Base-by-base conservation (phyloP, 2,797 vertebrate species). In the Brachymystax lenok region DNA sequence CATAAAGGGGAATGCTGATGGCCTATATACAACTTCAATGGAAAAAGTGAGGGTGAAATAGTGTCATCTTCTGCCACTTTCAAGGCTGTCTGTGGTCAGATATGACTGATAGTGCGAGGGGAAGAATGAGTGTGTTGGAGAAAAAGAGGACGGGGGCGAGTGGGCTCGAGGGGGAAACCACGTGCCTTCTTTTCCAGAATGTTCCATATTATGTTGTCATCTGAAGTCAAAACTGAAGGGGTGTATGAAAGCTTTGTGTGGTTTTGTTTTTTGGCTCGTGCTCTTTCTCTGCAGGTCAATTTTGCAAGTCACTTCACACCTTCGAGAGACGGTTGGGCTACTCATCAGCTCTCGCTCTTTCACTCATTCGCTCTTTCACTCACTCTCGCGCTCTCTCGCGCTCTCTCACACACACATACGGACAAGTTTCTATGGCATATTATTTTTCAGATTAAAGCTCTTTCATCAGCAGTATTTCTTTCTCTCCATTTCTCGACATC, bases 201-300 rank as follows among this genome's bases (percentile, higher is more conserved):
- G 56, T 59, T 59, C 40, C 40, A 46, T 46, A 46, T 12, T 46
- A 46, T 46, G 40, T 46, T 46, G 40, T 46, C 40, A 46, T 12
- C 40, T 10, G 40, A 10, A 46, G 10, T 51, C 27, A 81, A 78
- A 82, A 75, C 69, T 83, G 78, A 33, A 77, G 77, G 17, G 14
- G 40, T 54, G 80, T 79, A 35, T 6, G 1, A 50, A 64, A 67
- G 27, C 40, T 46, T 46, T 46, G 40, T 46, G 8, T 46, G 40
- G 40, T 46, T 46, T 46, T 46, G 8, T 46, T 46, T 46, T 46
- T 46, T 46, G 40, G 40, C 40, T 46, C 8, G 8, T 40, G 35
- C 35, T 40, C 40, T 12, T 46, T 10, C 40, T 46, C 40, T 46
- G 40, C 40, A 46, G 10, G 40, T 46, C 40, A 46, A 12, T 46